Evolutionary conservation across 2,888 invertebrate species (phyloP), one percentile per base, ranked within the genome.

Genomic region (Scaeva pyrastri): DNA sequence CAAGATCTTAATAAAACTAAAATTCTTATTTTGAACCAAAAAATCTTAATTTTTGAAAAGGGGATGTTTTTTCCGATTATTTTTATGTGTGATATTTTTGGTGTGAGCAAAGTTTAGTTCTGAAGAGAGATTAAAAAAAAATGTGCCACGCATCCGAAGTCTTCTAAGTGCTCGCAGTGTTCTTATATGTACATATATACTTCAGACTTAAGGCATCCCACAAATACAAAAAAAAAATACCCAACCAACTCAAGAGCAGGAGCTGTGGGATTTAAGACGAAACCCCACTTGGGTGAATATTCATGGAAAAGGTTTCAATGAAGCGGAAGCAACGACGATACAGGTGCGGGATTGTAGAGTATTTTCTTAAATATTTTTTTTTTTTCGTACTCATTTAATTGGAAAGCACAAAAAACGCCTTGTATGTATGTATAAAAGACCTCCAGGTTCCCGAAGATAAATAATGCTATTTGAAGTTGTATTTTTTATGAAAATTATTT

Each of bases 241-340:
- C 81, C 45, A 73, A 72, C 43, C 48, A 68, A 81, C 70, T 77
- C 10, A 73, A 76, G 48, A 81, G 60, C 68, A 76, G 76, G 80
- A 76, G 85, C 66, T 70, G 66, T 76, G 45, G 68, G 60, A 60
- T 62, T 76, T 76, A 48, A 68, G 52, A 31, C 50, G 71, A 75
- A 26, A 31, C 12, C 71, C 72, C 60, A 73, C 14, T 64, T 43
- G 74, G 56, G 52, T 55, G n/a, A 50, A 55, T 56, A 83, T 83
- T 75, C 71, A 87, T 92, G 92, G 92, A 91, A 89, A 91, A 90
- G 89, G 90, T 92, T 90, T 90, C 91, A 90, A 92, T 93, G 89
- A 94, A 94, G 90, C 91, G 94, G 88, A 94, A 94, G 91, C 94
- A 94, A 90, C 91, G 94, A 78, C 91, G 94, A 91, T 94, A 95